phyloP scores from a whole-genome alignment of 2,888 invertebrate genomes.

The Phymatocera aterrima region DNA sequence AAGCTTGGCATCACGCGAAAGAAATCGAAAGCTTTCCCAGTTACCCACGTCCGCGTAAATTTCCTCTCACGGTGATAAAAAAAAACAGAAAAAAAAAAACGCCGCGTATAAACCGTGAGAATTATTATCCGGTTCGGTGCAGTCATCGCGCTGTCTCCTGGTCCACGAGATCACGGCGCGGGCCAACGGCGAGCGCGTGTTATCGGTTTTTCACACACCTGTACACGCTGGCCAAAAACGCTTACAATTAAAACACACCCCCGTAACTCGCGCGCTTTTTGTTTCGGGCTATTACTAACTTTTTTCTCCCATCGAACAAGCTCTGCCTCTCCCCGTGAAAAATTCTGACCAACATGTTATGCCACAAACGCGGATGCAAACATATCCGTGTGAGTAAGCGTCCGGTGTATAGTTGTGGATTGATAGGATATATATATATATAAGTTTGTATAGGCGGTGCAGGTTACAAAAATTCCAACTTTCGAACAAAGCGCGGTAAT shows the following conservation, averaged over 20 bases:
- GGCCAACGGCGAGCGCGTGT: neutral
- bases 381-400: too few species aligned
- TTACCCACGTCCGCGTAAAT: too few species aligned
- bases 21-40: too few species aligned
- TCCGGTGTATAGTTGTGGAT: neutral
- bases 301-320: neutral
- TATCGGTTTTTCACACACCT: neutral
- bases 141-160: neutral
- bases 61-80: neutral
- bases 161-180: constrained; percentile 1
- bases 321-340: too few species aligned
- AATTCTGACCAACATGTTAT: too few species aligned
- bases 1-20: too few species aligned
- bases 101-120: neutral
- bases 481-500: constrained; percentile 60
- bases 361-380: too few species aligned
- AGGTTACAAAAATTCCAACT: constrained; percentile 60
- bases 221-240: neutral
- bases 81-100: neutral
- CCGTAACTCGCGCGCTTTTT: neutral
- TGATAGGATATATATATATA: neutral
- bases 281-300: neutral
- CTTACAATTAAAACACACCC: constrained; percentile 31
- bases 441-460: constrained; percentile 44
- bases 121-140: neutral